phyloP scores from a whole-genome alignment of 2,113 vertebrate species.

The Vanacampus margaritifer region DNA sequence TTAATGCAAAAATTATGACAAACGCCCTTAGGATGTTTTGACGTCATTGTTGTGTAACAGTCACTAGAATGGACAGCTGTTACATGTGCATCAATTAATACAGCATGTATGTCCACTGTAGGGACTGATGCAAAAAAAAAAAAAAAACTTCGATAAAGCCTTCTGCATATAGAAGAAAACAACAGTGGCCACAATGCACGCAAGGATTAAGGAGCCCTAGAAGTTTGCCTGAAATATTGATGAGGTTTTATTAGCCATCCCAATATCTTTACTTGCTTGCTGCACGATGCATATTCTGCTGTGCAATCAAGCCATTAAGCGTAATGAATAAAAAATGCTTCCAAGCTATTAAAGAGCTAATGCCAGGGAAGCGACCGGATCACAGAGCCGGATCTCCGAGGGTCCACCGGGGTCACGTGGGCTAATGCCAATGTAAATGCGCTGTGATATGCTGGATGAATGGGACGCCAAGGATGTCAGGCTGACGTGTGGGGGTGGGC shows the following conservation, averaged over 20 bases:
- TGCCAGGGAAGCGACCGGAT: constrained; percentile 26
- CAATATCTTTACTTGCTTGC: background rate
- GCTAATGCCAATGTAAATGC: constrained; percentile 53
- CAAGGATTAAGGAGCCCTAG: background rate
- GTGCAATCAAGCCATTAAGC: constrained; percentile 37
- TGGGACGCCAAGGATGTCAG: constrained; percentile 17
- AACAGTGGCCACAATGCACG: background rate
- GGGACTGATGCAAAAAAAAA: background rate
- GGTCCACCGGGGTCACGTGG: constrained; percentile 38
- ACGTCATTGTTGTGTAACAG: background rate
- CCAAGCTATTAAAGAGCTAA: constrained; percentile 16
- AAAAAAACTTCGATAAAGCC: no score
- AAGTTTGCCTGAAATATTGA: constrained; percentile 25
- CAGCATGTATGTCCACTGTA: background rate
- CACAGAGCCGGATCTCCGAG: constrained; percentile 31
- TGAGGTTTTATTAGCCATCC: constrained; percentile 8
- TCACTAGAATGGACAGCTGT: background rate
- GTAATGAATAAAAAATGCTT: constrained; percentile 26
- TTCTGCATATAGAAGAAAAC: background rate
- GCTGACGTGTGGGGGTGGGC: constrained; percentile 28
- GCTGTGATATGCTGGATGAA: constrained; percentile 51
- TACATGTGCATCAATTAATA: no score
- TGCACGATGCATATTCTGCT: constrained; percentile 5
- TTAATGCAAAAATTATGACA: no score
- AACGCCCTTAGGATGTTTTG: background rate